phyloP scores from a whole-genome alignment of 2,797 vertebrate species.

The Eutrigla gurnardus region DNA sequence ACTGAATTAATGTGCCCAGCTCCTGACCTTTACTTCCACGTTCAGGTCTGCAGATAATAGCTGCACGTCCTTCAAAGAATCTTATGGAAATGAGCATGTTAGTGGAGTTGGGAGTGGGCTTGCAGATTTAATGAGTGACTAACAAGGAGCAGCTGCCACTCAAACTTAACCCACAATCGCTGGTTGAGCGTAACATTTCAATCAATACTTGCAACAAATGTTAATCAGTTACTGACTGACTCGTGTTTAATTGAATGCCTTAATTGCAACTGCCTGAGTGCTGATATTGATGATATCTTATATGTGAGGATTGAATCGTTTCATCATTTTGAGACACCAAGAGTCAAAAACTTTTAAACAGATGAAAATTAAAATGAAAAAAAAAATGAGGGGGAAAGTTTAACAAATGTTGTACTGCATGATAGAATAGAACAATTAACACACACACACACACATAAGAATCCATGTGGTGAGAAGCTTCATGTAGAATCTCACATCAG shows the following conservation, averaged over 20 bases:
- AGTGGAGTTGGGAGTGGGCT: constrained; percentile 38
- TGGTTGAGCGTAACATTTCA: constrained; percentile 18
- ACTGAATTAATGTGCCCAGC: constrained; percentile 46
- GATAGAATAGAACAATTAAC: background rate
- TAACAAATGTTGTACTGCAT: background rate
- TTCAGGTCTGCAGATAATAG: constrained; percentile 56
- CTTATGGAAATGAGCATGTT: constrained; percentile 71
- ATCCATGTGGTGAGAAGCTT: too few relatives aligned
- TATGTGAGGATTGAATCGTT: background rate
- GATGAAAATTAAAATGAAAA: background rate
- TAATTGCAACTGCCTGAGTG: background rate
- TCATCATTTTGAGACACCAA: background rate
- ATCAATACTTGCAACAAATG: background rate
- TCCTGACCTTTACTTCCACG: constrained; percentile 68
- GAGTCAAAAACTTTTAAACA: background rate
- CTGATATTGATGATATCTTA: background rate
- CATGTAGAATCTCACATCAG: too few relatives aligned
- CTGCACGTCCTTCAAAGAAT: constrained; percentile 54
- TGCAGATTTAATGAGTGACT: constrained; percentile 65
- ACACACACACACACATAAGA: too few relatives aligned
- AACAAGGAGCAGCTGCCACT: constrained; percentile 72
- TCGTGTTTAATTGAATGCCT: constrained; percentile 10
- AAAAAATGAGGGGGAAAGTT: background rate
- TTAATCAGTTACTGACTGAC: constrained; percentile 2
- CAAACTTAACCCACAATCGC: constrained; percentile 39